These are phyloP conservation scores for Mesodorylaimus sp. DNA, from an alignment of 2,888 invertebrate genomes.

Conservation along the genomic window DNA sequence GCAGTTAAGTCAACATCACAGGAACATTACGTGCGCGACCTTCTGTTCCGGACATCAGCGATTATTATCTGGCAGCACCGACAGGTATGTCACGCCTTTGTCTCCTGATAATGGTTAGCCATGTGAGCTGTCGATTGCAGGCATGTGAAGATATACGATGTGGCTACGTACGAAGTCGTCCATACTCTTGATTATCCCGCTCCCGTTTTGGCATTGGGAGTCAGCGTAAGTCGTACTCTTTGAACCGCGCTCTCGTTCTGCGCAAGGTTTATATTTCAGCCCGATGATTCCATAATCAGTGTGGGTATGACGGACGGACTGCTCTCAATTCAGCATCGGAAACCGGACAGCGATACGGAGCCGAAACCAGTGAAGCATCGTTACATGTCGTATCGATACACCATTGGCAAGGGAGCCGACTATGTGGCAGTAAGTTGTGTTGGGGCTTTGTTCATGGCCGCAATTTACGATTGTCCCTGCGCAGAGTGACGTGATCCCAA, in stretches of 20 bases:
- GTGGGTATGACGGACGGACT: slow-evolving; percentile 83
- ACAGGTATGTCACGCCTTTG: slow-evolving; percentile 43
- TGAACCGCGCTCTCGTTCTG: not conserved
- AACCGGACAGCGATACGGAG: slow-evolving; percentile 3
- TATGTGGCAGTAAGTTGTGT: not conserved
- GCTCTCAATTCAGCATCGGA: slow-evolving; percentile 58
- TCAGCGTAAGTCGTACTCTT: slow-evolving; percentile 38
- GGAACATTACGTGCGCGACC: slow-evolving; percentile 70
- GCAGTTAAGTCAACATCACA: slow-evolving; percentile 74
- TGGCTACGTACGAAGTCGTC: slow-evolving; percentile 61
- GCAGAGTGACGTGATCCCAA: too few species aligned
- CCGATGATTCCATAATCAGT: slow-evolving; percentile 59
- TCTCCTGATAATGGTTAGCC: too few species aligned
- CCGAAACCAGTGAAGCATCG: not conserved
- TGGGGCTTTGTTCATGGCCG: not conserved
- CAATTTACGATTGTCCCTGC: not conserved
- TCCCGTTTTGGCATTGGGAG: slow-evolving; percentile 64
- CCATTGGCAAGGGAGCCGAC: not conserved
- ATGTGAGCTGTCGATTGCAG: slow-evolving; percentile 21
- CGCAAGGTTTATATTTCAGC: slow-evolving; percentile 34
- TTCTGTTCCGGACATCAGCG: slow-evolving; percentile 56
- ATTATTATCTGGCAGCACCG: slow-evolving; percentile 70
- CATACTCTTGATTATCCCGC: slow-evolving; percentile 77
- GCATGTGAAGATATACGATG: slow-evolving; percentile 78
- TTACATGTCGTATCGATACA: not conserved